Evolutionary conservation across 2,888 invertebrate genomes (phyloP).

Genomic region (Antitype chi): DNA sequence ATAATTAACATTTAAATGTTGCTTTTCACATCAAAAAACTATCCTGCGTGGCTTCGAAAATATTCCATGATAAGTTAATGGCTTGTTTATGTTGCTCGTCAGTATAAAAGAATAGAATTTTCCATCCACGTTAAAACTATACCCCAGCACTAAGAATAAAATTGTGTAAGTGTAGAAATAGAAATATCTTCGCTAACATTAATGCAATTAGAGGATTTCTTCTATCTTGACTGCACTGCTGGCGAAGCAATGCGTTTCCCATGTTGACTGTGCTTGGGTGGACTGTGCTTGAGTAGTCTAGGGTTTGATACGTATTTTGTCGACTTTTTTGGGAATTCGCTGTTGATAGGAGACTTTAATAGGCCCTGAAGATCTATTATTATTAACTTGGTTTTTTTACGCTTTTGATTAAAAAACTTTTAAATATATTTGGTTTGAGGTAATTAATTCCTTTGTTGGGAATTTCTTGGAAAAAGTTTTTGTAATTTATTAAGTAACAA

Average conservation of each 20-base stretch:
- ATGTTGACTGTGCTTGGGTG: constrained; percentile 14
- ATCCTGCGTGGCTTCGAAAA: no score
- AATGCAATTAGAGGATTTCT: constrained; percentile 29
- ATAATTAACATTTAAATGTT: no score
- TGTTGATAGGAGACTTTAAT: not conserved
- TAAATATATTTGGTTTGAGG: not conserved
- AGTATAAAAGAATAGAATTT: not conserved
- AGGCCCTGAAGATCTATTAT: not conserved
- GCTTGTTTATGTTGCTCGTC: no score
- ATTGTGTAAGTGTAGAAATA: constrained; percentile 25
- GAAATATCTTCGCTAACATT: constrained; percentile 30
- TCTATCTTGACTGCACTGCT: not conserved
- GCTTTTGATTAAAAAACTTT: not conserved
- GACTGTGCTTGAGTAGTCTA: constrained; percentile 8
- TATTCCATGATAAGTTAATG: no score
- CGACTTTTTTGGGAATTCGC: constrained; percentile 20
- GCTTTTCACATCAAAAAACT: no score
- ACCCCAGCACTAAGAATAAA: not conserved
- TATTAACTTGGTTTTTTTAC: not conserved
- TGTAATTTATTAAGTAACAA: not conserved
- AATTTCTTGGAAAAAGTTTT: not conserved
- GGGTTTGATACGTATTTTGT: not conserved
- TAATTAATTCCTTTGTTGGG: not conserved
- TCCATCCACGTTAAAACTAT: no score
- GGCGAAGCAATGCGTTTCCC: constrained; percentile 36